phyloP scores from a whole-genome alignment of 2,888 invertebrate genomes.

The Ecdyonurus torrentis region DNA sequence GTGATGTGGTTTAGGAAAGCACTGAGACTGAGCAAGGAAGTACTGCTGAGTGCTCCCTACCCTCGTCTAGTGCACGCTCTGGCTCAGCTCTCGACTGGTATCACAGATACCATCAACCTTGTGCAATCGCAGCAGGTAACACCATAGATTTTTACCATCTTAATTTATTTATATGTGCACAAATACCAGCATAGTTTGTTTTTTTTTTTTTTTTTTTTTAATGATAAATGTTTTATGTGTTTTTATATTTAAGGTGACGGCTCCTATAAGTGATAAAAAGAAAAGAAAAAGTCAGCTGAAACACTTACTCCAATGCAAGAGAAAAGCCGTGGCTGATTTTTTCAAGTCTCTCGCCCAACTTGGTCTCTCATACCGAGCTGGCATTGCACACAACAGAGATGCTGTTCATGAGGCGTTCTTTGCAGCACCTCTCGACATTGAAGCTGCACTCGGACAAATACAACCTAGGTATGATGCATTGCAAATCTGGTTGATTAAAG shows the following conservation, averaged over 20 bases:
- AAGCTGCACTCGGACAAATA: slow-evolving; percentile 36
- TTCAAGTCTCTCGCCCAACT: slow-evolving; percentile 59
- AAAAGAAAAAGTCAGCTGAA: slow-evolving; percentile 60
- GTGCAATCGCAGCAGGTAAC: background rate
- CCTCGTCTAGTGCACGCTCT: background rate
- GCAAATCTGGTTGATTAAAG: too few species aligned
- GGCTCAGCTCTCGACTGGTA: background rate
- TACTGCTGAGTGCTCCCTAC: background rate
- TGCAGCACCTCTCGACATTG: slow-evolving; percentile 52
- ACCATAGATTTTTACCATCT: background rate
- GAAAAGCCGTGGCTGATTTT: slow-evolving; percentile 67
- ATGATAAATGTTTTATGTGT: too few species aligned
- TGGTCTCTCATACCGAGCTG: slow-evolving; percentile 68
- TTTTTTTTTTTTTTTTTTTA: too few species aligned
- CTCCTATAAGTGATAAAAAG: slow-evolving; percentile 28
- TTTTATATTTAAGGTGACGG: background rate
- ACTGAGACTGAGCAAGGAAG: background rate
- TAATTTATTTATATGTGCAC: too few species aligned
- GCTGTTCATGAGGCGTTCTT: slow-evolving; percentile 30
- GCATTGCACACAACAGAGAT: slow-evolving; percentile 23
- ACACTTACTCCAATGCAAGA: slow-evolving; percentile 67
- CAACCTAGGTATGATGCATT: slow-evolving; percentile 25
- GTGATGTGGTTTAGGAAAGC: background rate
- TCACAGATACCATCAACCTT: background rate
- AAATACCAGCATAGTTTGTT: too few species aligned